Percentiles rank a stretch among this genome's conserved stretches.
phyloP scores from a whole-genome alignment of 2,888 invertebrate species.

The Agrochola macilenta region DNA sequence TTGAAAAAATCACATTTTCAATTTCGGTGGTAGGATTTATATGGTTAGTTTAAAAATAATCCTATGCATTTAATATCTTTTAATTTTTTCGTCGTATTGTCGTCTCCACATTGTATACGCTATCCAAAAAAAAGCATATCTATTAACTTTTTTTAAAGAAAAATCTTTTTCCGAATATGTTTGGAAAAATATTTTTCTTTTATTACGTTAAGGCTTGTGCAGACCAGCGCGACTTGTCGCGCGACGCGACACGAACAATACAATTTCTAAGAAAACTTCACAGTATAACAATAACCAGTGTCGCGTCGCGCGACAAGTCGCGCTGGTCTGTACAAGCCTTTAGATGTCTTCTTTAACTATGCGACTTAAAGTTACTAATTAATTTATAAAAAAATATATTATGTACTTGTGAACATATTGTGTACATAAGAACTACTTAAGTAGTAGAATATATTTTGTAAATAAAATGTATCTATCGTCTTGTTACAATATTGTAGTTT shows the following conservation, averaged over 20 bases:
- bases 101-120: not conserved
- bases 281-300: too few species aligned
- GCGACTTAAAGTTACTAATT: not conserved
- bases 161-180: too few species aligned
- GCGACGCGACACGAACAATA: too few species aligned
- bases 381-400: not conserved
- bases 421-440: not conserved
- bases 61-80: not conserved
- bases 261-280: too few species aligned
- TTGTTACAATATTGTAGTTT: conserved; percentile 10
- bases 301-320: too few species aligned
- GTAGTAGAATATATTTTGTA: not conserved
- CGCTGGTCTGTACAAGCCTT: too few species aligned
- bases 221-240: too few species aligned
- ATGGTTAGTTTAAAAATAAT: not conserved
- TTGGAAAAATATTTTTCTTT: too few species aligned
- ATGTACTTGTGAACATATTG: not conserved
- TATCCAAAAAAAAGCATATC: not conserved
- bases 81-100: not conserved
- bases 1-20: not conserved
- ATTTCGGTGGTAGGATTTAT: not conserved
- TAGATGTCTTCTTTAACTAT: not conserved
- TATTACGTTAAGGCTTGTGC: too few species aligned
- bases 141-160: too few species aligned
- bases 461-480: conserved; percentile 1